Conservation (phyloP, 2,888 invertebrate genomes). For the Apoda limacodes region DNA sequence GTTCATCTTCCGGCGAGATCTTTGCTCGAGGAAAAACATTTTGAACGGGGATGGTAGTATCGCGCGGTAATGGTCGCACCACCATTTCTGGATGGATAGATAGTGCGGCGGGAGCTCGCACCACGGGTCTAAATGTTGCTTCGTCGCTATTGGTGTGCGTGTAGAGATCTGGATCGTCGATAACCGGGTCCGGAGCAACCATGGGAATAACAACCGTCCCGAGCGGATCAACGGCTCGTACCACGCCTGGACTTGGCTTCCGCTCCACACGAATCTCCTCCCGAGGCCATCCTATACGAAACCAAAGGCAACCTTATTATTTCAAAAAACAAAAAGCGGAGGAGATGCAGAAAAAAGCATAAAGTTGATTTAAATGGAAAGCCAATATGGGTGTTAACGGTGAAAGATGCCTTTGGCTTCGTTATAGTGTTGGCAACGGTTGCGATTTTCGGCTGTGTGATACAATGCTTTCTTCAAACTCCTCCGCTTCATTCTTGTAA, state of each 20-base stretch:
- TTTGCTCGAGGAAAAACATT: conserved; percentile 20
- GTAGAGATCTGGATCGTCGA: conserved; percentile 47
- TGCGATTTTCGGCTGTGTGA: conserved; percentile 16
- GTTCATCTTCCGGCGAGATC: conserved; percentile 10
- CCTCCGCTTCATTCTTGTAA: conserved; percentile 35
- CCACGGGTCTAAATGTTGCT: conserved; percentile 76
- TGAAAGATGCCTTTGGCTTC: conserved; percentile 66
- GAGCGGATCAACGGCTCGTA: conserved; percentile 81
- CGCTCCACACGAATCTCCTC: conserved; percentile 34
- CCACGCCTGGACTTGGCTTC: conserved; percentile 64
- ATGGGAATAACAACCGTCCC: too few relatives aligned
- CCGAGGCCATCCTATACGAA: conserved; percentile 72
- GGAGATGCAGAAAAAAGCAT: conserved; percentile 34
- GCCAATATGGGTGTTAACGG: conserved; percentile 25
- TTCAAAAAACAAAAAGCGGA: conserved; percentile 21
- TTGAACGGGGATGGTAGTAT: conserved; percentile 51
- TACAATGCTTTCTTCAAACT: conserved; percentile 33
- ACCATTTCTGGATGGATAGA: conserved; percentile 28
- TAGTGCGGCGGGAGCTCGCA: conserved; percentile 59
- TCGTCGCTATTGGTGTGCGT: conserved; percentile 73
- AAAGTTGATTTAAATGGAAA: conserved; percentile 22
- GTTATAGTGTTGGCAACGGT: conserved; percentile 32
- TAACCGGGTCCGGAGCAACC: too few relatives aligned
- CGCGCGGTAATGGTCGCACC: conserved; percentile 39
- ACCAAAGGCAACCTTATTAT: conserved; percentile 82